A percentile compares a stretch with the other conserved stretches of the same genome.
Evolutionary conservation across 2,888 invertebrate species (phyloP).

Genomic region (Augiades crinisus): DNA sequence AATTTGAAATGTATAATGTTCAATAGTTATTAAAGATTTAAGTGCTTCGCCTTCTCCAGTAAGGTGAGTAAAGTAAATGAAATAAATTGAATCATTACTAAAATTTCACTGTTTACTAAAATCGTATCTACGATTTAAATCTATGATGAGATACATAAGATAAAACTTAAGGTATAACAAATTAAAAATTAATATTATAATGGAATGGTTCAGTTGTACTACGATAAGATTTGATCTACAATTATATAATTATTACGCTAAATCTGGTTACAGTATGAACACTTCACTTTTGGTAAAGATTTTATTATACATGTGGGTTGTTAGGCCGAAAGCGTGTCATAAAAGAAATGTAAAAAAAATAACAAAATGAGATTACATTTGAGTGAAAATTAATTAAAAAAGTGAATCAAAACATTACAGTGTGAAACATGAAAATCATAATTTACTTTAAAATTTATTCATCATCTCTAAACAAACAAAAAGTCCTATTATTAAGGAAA

Average conservation of each 20-base stretch:
- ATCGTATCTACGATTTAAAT: no score
- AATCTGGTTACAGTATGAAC: constrained; percentile 49
- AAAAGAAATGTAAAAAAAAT: constrained; percentile 33
- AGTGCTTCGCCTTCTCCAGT: no score
- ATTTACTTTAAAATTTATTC: no score
- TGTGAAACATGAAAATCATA: constrained; percentile 33
- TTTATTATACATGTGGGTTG: constrained; percentile 27
- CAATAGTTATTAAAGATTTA: no score
- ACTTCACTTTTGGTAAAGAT: constrained; percentile 60
- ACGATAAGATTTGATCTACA: constrained; percentile 40
- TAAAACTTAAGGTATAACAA: constrained; percentile 25
- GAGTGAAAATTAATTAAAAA: constrained; percentile 43
- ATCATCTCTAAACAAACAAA: no score
- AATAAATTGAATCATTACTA: no score
- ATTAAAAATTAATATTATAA: constrained; percentile 36
- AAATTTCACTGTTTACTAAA: no score
- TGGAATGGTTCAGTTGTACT: constrained; percentile 55
- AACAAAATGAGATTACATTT: constrained; percentile 64
- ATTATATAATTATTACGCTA: constrained; percentile 20
- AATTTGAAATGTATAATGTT: no score
- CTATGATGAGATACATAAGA: constrained; percentile 27
- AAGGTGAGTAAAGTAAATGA: no score
- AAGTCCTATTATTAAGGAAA: no score
- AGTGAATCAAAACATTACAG: constrained; percentile 25
- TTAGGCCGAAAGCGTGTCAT: constrained; percentile 29